Percentiles rank a stretch among this genome's conserved stretches.
phyloP scores from a whole-genome alignment of 2,888 invertebrate species.

The Dryadula phaetusa region DNA sequence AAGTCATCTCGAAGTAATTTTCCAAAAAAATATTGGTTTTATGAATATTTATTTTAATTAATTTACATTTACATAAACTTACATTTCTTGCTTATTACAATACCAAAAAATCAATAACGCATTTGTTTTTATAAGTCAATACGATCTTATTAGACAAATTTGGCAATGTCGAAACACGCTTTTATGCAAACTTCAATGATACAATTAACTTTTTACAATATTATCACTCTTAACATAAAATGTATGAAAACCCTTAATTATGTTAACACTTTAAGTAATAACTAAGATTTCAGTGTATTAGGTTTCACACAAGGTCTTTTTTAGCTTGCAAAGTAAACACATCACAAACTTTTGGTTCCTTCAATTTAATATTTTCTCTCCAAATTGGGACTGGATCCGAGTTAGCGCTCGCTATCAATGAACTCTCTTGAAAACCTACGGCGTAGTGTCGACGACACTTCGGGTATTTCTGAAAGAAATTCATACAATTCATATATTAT shows the following conservation, averaged over 20 bases:
- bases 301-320: constrained; percentile 4
- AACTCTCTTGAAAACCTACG: constrained; percentile 63
- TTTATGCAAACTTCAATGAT: not conserved
- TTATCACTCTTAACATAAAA: not conserved
- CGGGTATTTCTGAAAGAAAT: constrained; percentile 46
- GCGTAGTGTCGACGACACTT: constrained; percentile 51
- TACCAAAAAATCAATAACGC: too few species aligned
- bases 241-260: too few species aligned
- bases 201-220: not conserved
- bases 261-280: too few species aligned
- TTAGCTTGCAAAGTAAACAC: constrained; percentile 59
- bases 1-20: too few species aligned
- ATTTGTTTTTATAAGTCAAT: not conserved
- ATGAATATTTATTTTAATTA: too few species aligned
- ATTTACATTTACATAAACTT: too few species aligned
- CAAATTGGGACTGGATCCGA: constrained; percentile 65
- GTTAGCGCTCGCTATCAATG: constrained; percentile 58
- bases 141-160: too few species aligned
- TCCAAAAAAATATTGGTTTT: too few species aligned
- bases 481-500: constrained; percentile 10
- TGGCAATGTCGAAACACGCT: not conserved
- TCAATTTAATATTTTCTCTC: constrained; percentile 51
- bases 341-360: constrained; percentile 33
- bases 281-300: not conserved
- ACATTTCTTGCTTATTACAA: too few species aligned